A percentile compares a stretch with the other conserved stretches of the same genome.
Evolutionary conservation across 2,797 vertebrate species (phyloP).

Genomic region (Pagetopsis macropterus): DNA sequence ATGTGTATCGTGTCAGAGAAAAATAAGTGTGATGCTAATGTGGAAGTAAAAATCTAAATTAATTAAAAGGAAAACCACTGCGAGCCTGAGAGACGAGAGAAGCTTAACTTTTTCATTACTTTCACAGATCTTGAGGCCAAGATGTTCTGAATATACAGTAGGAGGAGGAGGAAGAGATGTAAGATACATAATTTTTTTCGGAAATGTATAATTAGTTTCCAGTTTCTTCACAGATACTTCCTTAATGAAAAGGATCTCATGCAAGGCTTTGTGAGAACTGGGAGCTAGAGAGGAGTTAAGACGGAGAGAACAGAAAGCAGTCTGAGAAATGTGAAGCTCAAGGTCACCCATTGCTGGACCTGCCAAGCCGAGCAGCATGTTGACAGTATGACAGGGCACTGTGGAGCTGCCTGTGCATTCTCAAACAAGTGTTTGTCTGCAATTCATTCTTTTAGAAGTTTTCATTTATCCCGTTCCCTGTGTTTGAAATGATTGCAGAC

Average conservation of each 20-base stretch:
- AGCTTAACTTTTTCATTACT: slow-evolving; percentile 10
- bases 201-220: slow-evolving; percentile 12
- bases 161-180: slow-evolving; percentile 28
- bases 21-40: too few species aligned
- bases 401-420: slow-evolving; percentile 45
- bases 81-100: not conserved
- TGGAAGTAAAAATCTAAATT: not conserved
- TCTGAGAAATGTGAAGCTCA: slow-evolving; percentile 37
- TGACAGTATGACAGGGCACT: slow-evolving; percentile 29
- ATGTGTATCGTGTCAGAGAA: not conserved
- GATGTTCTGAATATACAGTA: slow-evolving; percentile 31
- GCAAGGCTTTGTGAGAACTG: slow-evolving; percentile 17
- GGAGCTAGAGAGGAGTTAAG: slow-evolving; percentile 1
- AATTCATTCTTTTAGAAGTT: slow-evolving; percentile 33
- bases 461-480: slow-evolving; percentile 36
- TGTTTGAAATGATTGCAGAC: slow-evolving; percentile 43
- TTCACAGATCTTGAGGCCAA: slow-evolving; percentile 10
- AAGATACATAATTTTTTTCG: slow-evolving; percentile 48
- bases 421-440: slow-evolving; percentile 41
- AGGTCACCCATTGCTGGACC: slow-evolving; percentile 47
- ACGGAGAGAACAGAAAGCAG: slow-evolving; percentile 2
- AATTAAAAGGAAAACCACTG: slow-evolving; percentile 1
- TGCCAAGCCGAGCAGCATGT: slow-evolving; percentile 46
- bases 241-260: not conserved
- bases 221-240: slow-evolving; percentile 3